phyloP scores from a whole-genome alignment of 2,797 vertebrate species.

The Melanotaenia nigrans region DNA sequence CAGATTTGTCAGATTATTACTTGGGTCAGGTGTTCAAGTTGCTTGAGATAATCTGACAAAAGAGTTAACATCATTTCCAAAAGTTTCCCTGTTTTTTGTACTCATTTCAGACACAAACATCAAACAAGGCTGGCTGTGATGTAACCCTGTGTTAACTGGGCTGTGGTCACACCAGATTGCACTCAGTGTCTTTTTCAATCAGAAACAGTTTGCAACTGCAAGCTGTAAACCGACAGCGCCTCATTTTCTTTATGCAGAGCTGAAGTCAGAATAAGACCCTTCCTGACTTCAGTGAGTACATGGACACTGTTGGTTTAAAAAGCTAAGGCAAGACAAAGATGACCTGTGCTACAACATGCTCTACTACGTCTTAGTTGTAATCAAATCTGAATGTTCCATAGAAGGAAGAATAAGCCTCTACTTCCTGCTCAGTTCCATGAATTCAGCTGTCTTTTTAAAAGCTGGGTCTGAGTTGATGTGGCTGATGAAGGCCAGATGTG shows the following conservation, averaged over 20 bases:
- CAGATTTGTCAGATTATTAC: slow-evolving; percentile 44
- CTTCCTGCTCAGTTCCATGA: slow-evolving; percentile 73
- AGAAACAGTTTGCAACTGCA: neutral
- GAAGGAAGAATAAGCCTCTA: slow-evolving; percentile 68
- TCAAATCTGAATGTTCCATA: slow-evolving; percentile 74
- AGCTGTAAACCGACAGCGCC: neutral
- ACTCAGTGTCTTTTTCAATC: neutral
- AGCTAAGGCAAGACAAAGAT: slow-evolving; percentile 21
- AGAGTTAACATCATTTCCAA: slow-evolving; percentile 16
- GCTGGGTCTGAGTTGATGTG: slow-evolving; percentile 58
- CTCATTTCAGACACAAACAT: slow-evolving; percentile 10
- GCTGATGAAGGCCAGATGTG: slow-evolving; percentile 81
- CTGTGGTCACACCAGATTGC: neutral
- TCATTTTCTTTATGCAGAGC: slow-evolving; percentile 1
- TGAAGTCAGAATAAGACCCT: neutral
- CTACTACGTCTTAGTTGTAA: slow-evolving; percentile 60
- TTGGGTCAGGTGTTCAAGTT: slow-evolving; percentile 68
- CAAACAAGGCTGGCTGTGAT: neutral
- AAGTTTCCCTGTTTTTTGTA: neutral
- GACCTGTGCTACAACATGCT: slow-evolving; percentile 15
- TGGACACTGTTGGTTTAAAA: slow-evolving; percentile 22
- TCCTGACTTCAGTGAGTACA: neutral
- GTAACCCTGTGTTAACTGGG: neutral
- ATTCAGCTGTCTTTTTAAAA: slow-evolving; percentile 74
- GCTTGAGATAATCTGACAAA: slow-evolving; percentile 56